Evolutionary conservation across 2,888 invertebrate genomes (phyloP).

Genomic region (Baronia brevicornis): DNA sequence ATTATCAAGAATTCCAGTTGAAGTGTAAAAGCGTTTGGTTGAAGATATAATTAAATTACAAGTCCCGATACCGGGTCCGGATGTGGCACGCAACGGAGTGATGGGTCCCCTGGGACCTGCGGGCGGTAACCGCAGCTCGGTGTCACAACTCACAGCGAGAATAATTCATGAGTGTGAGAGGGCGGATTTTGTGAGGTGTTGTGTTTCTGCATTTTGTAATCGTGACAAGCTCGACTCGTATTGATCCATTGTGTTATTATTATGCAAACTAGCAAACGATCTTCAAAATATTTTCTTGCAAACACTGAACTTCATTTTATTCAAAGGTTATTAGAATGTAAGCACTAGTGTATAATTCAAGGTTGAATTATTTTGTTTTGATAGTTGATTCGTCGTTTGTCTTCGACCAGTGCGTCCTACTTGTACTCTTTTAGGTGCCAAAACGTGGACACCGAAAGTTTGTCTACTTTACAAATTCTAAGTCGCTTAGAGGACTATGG

Average conservation of each 20-base stretch:
- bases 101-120: constrained; percentile 10
- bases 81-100: constrained; percentile 8
- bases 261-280: constrained; percentile 62
- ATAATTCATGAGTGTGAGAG: constrained; percentile 60
- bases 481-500: too few species aligned
- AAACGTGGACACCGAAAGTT: too few species aligned
- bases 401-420: neutral
- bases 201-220: constrained; percentile 58
- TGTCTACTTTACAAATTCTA: too few species aligned
- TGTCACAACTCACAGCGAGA: constrained; percentile 49
- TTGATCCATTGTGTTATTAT: constrained; percentile 60
- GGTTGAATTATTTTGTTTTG: constrained; percentile 32
- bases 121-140: constrained; percentile 19
- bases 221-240: constrained; percentile 31
- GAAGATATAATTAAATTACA: constrained; percentile 13
- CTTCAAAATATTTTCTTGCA: constrained; percentile 44
- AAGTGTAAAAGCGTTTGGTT: constrained; percentile 7
- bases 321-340: constrained; percentile 68
- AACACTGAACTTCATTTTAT: constrained; percentile 50
- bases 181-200: constrained; percentile 49
- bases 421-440: too few species aligned
- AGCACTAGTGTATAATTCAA: constrained; percentile 50
- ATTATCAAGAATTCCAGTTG: neutral
- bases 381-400: constrained; percentile 19
- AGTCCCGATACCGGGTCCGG: constrained; percentile 3